phyloP scores from a whole-genome alignment of 2,888 invertebrate species.

The Chironomus riparius region DNA sequence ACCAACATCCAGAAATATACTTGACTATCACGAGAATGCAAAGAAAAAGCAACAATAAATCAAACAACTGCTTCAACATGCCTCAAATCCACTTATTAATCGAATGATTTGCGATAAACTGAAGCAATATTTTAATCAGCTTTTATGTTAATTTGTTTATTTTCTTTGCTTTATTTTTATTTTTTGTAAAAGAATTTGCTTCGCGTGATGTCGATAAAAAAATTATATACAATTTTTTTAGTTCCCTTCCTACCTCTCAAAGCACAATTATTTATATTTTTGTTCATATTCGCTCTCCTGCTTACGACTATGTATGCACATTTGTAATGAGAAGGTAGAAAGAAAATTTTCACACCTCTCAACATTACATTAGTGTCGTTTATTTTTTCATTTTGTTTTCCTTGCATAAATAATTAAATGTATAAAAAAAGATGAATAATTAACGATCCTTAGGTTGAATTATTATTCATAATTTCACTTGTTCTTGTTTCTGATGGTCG shows the following conservation, averaged over 20 bases:
- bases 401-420: neutral
- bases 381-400: neutral
- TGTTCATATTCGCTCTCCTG: neutral
- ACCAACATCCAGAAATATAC: neutral
- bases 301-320: neutral
- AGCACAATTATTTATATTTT: too few relatives aligned
- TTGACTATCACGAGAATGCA: neutral
- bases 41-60: neutral
- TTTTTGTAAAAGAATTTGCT: neutral
- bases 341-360: conserved; percentile 23
- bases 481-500: neutral
- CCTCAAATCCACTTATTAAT: conserved; percentile 11
- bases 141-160: conserved; percentile 7
- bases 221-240: neutral
- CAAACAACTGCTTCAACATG: neutral
- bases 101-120: conserved; percentile 11
- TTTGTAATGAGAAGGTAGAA: neutral
- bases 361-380: conserved; percentile 10
- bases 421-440: conserved; percentile 12
- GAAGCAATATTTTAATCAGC: conserved; percentile 11
- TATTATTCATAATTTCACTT: conserved; percentile 15
- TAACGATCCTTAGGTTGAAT: conserved; percentile 1
- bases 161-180: neutral
- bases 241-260: too few relatives aligned
- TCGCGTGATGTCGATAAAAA: conserved; percentile 9